phyloP scores from a whole-genome alignment of 2,113 vertebrate genomes.

The Microcebus tavaratra region DNA sequence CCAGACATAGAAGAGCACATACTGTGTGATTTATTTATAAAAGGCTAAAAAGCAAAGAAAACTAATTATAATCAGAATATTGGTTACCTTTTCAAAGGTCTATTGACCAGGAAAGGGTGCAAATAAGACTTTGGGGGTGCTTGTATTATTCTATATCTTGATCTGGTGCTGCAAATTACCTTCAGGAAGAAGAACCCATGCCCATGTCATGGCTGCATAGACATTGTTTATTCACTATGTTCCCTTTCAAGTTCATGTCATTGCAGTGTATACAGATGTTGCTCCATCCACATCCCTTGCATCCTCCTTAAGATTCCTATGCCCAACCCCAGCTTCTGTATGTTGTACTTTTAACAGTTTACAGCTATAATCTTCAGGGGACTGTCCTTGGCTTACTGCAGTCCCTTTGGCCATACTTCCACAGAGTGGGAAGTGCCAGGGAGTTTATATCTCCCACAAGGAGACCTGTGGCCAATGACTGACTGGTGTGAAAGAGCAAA shows the following conservation, averaged over 20 bases:
- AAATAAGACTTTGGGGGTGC: neutral
- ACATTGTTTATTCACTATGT: neutral
- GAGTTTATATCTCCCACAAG: neutral
- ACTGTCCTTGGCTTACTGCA: neutral
- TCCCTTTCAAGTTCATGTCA: neutral
- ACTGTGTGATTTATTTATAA: neutral
- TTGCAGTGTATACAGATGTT: neutral
- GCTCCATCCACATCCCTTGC: neutral
- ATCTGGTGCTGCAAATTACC: neutral
- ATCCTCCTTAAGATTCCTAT: neutral
- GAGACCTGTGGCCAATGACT: neutral
- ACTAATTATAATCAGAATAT: neutral
- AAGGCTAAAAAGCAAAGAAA: neutral
- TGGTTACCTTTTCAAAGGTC: neutral
- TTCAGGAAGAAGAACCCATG: neutral
- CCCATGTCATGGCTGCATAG: neutral
- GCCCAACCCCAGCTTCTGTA: neutral
- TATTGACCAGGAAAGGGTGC: neutral
- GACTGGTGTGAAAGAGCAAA: neutral
- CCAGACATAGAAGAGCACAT: neutral
- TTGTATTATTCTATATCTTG: neutral
- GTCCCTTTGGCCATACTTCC: neutral
- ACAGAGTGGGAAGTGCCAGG: neutral
- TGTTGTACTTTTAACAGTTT: neutral
- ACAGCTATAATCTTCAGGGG: neutral